A percentile compares a stretch with the other conserved stretches of the same genome.
Evolutionary conservation across 2,113 vertebrate species (phyloP).

Genomic region (Sphaerodactylus townsendi): DNA sequence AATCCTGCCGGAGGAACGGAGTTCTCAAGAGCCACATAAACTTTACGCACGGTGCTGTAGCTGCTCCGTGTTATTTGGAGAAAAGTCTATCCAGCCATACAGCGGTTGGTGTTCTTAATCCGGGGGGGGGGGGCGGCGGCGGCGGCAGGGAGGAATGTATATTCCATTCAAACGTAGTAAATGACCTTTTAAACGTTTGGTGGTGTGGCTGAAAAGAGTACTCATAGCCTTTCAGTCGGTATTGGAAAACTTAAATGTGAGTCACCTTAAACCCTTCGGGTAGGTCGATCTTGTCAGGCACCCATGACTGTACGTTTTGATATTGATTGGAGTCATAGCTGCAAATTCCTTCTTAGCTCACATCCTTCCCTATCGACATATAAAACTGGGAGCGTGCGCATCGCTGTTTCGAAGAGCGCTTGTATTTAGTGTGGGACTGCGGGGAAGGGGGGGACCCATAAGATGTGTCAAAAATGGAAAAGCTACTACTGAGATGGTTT

Average conservation of each 20-base stretch:
- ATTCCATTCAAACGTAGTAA: slow-evolving; percentile 65
- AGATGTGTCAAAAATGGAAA: slow-evolving; percentile 56
- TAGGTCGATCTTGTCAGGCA: slow-evolving; percentile 80
- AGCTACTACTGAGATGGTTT: slow-evolving; percentile 58
- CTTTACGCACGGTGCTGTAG: slow-evolving; percentile 77
- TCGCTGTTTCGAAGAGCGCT: slow-evolving; percentile 52
- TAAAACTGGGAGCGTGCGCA: slow-evolving; percentile 67
- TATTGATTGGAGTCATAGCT: slow-evolving; percentile 81
- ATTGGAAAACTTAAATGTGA: slow-evolving; percentile 75
- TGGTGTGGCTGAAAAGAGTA: slow-evolving; percentile 73
- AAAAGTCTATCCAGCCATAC: slow-evolving; percentile 67
- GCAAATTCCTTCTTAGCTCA: slow-evolving; percentile 76
- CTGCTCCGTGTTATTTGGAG: slow-evolving; percentile 80
- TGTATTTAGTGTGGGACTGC: slow-evolving; percentile 21
- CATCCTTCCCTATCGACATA: slow-evolving; percentile 65
- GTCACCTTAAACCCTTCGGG: slow-evolving; percentile 74
- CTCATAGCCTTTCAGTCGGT: slow-evolving; percentile 68
- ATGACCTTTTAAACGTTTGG: slow-evolving; percentile 70
- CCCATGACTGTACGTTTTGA: slow-evolving; percentile 83
- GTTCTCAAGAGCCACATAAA: slow-evolving; percentile 83
- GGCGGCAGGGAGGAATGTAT: slow-evolving; percentile 20
- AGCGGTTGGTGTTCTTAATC: slow-evolving; percentile 62
- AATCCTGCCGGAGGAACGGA: slow-evolving; percentile 79
- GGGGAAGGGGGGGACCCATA: background rate
- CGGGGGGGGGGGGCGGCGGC: background rate